Base-by-base conservation (phyloP, 2,888 invertebrate species). In the Hydrotaea diabolus region DNA sequence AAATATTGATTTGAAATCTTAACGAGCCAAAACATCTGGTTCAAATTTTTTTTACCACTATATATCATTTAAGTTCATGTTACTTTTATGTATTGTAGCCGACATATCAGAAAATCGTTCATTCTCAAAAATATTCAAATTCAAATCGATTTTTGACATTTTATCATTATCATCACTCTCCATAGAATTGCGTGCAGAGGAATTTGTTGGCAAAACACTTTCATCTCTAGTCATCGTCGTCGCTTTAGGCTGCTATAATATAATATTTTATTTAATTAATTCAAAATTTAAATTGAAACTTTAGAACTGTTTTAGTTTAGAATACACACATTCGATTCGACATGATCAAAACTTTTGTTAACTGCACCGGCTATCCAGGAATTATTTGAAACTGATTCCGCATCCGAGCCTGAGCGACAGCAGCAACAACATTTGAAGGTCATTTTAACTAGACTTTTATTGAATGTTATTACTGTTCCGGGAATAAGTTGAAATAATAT, bases 51-150 rank as follows among this genome's bases (percentile, higher is more conserved):
- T n/a, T n/a, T n/a, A n/a, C n/a, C n/a, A 23, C 57, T 78, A 23
- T 17, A 43, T 39, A 36, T 75, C 7, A 69, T 57, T 49, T 66
- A 19, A 17, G 17, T n/a, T 17, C 36, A 76, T 43, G n/a, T 77
- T 66, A 36, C 74, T 86, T 64, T 85, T 85, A 53, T 86, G 83
- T 75, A 87, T 87, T 23, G 75, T 76, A 59, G 74, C 82, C 0
- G 87, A 81, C 72, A 86, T 80, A 81, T 87, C 87, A 0, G 62
- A 57, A 62, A 86, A 87, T 36, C 87, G 87, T 13, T 82, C 75
- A 19, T 82, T 83, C 53, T 87, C 86, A 64, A 82, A 87, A 23
- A 83, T 72, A 72, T 83, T 74, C 23, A 84, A 76, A 71, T 82
- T 84, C 13, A 87, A 80, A 78, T 87, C 87, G 55, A 85, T 81